phyloP scores from a whole-genome alignment of 2,113 vertebrate genomes.

The Eolophus roseicapilla region DNA sequence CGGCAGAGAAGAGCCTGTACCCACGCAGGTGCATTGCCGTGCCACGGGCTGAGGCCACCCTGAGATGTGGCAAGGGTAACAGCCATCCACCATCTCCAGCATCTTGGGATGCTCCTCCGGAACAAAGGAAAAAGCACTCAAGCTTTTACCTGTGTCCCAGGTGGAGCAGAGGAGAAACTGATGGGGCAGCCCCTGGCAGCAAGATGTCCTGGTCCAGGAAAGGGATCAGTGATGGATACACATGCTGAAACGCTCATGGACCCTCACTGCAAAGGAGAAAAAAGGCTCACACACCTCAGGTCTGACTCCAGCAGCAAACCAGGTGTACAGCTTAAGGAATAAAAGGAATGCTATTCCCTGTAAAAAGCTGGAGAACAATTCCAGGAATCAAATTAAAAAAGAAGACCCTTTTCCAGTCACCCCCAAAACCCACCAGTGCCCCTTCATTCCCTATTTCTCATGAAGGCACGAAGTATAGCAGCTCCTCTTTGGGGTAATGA shows the following conservation, averaged over 20 bases:
- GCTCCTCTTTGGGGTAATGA: background rate
- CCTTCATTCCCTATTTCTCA: background rate
- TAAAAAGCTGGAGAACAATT: background rate
- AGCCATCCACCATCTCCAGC: background rate
- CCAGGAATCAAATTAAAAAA: background rate
- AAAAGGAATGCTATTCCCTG: background rate
- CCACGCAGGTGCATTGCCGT: rapidly evolving
- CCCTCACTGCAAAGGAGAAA: background rate
- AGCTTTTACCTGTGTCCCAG: background rate
- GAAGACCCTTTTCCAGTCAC: background rate
- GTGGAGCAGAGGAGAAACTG: background rate
- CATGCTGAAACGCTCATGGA: background rate
- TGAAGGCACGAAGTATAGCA: rapidly evolving
- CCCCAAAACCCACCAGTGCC: background rate
- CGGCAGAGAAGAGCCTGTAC: background rate
- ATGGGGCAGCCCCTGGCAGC: background rate
- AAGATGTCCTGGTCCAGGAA: background rate
- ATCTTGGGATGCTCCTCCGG: background rate
- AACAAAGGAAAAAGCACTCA: background rate
- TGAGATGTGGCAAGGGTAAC: background rate
- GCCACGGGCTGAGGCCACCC: background rate
- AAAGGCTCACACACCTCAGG: background rate
- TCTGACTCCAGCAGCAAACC: background rate
- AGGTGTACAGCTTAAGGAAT: background rate
- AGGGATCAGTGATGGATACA: background rate